Evolutionary conservation across 1,140 invertebrate species (phyloP).

Genomic region (Araneus ventricosus): DNA sequence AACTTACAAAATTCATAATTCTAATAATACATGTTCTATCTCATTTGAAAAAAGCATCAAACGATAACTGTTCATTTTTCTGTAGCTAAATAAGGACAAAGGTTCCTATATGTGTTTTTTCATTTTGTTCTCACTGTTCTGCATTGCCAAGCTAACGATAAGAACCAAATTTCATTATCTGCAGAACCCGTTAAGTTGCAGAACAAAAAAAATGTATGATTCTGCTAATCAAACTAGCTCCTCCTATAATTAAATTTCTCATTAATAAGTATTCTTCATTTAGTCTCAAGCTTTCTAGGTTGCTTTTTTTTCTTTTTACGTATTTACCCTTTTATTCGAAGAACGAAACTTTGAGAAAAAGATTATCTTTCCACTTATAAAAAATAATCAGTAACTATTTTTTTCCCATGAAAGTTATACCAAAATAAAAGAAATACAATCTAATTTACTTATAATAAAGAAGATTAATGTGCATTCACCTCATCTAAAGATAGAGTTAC

Average conservation of each 20-base stretch:
- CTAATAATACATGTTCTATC: too few species aligned
- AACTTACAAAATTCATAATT: too few species aligned
- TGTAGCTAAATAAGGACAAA: not conserved
- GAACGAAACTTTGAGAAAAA: not conserved
- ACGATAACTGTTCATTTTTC: not conserved
- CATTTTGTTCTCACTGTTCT: not conserved
- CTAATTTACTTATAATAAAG: too few species aligned
- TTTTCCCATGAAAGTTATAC: too few species aligned
- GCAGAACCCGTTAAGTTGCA: not conserved
- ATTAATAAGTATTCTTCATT: not conserved
- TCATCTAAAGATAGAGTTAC: too few species aligned
- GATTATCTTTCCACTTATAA: not conserved
- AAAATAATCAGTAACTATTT: not conserved
- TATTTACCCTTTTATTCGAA: too few species aligned
- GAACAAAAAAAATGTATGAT: not conserved
- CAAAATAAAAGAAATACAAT: too few species aligned
- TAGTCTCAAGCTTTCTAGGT: not conserved
- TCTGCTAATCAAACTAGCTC: not conserved
- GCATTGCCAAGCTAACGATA: not conserved
- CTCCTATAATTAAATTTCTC: not conserved
- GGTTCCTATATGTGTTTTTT: not conserved
- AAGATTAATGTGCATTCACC: too few species aligned
- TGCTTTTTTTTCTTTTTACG: not conserved
- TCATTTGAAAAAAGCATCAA: too few species aligned
- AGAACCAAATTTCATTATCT: not conserved